Evolutionary conservation across 1,140 invertebrate species (phyloP).

Genomic region (Vanessa atalanta): DNA sequence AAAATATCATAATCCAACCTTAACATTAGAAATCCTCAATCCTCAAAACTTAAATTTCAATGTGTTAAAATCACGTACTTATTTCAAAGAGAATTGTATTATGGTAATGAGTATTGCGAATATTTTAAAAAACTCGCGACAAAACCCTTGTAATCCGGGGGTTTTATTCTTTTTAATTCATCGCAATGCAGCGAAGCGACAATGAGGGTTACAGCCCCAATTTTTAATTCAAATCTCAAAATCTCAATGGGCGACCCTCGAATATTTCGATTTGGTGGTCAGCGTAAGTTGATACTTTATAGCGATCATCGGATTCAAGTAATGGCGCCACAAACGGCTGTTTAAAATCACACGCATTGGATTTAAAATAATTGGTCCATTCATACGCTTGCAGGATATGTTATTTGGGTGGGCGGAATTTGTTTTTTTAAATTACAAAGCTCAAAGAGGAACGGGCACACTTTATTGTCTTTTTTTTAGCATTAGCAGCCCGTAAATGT

Average conservation of each 20-base stretch:
- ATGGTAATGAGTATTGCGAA: conserved; percentile 23
- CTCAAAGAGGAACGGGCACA: neutral
- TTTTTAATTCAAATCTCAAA: conserved; percentile 54
- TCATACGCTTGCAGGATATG: conserved; percentile 6
- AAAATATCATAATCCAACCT: no score
- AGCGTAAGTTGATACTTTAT: conserved; percentile 57
- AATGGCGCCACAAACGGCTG: conserved; percentile 35
- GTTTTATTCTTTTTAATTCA: conserved; percentile 48
- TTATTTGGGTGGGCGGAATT: conserved; percentile 18
- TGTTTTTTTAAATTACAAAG: neutral
- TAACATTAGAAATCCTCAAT: neutral
- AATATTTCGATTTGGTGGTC: conserved; percentile 54
- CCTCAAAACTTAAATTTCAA: neutral
- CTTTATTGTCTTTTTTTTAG: no score
- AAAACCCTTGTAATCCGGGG: conserved; percentile 50
- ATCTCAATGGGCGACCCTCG: conserved; percentile 53
- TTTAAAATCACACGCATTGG: conserved; percentile 42
- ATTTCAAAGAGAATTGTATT: conserved; percentile 5
- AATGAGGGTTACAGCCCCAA: conserved; percentile 48
- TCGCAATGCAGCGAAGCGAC: conserved; percentile 38
- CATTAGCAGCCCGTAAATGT: no score
- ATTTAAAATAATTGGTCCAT: conserved; percentile 33
- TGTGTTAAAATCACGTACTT: neutral
- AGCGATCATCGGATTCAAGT: conserved; percentile 40
- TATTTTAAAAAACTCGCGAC: conserved; percentile 28